Percentiles rank a stretch among this genome's conserved stretches.
Conservation (phyloP, 2,113 vertebrate genomes). For the Phaethornis superciliosus region DNA sequence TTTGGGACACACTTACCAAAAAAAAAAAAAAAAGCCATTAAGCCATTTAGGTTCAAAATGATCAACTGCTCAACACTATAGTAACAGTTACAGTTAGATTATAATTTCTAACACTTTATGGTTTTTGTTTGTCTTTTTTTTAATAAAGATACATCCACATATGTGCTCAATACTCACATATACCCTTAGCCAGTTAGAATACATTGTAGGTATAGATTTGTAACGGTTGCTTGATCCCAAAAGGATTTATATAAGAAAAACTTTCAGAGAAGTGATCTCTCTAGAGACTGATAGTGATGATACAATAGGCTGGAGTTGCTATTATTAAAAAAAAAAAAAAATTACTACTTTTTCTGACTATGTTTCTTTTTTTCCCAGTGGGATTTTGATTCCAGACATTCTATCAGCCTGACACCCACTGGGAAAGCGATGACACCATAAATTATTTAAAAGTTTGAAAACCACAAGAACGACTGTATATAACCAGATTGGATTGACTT, state of each 20-base stretch:
- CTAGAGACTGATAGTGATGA: slow-evolving; percentile 28
- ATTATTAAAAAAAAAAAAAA: slow-evolving; percentile 69
- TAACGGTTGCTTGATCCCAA: slow-evolving; percentile 48
- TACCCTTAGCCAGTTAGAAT: background rate
- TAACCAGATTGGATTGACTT: slow-evolving; percentile 83
- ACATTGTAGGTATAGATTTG: slow-evolving; percentile 14
- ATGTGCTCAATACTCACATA: background rate
- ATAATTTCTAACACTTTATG: background rate
- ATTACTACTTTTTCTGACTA: slow-evolving; percentile 49
- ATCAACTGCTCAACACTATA: background rate
- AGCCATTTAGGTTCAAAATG: background rate
- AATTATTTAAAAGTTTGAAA: slow-evolving; percentile 83
- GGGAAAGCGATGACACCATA: slow-evolving; percentile 78
- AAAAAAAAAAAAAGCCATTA: background rate
- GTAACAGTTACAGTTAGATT: background rate
- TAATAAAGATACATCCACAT: background rate
- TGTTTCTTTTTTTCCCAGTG: slow-evolving; percentile 65
- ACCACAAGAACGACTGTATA: slow-evolving; percentile 77
- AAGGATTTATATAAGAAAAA: slow-evolving; percentile 39
- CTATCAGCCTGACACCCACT: slow-evolving; percentile 73
- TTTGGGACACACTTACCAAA: background rate
- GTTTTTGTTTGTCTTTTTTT: background rate
- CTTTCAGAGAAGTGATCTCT: slow-evolving; percentile 52
- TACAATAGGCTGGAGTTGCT: slow-evolving; percentile 63
- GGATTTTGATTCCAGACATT: slow-evolving; percentile 75